Percentiles rank a stretch among this genome's conserved stretches.
Conservation (phyloP, 2,797 vertebrate genomes). For the Macroramphosus scolopax region DNA sequence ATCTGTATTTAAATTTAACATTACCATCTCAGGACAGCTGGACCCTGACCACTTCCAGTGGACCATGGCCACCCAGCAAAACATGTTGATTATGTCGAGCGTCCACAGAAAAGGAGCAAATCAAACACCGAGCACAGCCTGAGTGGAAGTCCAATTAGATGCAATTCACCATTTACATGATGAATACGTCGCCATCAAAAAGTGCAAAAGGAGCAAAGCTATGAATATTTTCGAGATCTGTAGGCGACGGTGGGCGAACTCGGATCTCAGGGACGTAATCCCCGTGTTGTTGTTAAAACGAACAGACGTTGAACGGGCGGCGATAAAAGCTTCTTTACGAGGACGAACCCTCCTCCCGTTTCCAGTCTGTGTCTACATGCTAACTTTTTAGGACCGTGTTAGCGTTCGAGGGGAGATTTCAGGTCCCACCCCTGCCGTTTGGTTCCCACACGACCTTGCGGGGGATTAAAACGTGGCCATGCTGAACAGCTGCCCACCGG, state of each 20-base stretch:
- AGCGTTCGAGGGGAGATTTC: conserved; percentile 42
- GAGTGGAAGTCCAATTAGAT: conserved; percentile 13
- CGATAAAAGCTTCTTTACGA: conserved; percentile 44
- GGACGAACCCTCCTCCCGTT: conserved; percentile 59
- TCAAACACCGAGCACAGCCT: conserved; percentile 13
- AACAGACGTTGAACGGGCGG: conserved; percentile 45
- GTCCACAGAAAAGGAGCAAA: conserved; percentile 27
- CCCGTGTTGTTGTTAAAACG: conserved; percentile 32
- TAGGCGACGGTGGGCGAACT: conserved; percentile 20
- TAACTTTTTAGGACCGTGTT: conserved; percentile 57
- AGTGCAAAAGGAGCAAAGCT: too few species aligned
- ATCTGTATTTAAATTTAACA: conserved; percentile 77
- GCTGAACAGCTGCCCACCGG: conserved; percentile 58
- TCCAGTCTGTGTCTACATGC: conserved; percentile 53
- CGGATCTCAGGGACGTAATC: conserved; percentile 27
- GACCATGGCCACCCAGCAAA: conserved; percentile 55
- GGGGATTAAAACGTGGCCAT: conserved; percentile 47
- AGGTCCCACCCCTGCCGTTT: conserved; percentile 63
- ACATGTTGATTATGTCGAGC: conserved; percentile 65
- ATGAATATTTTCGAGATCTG: too few species aligned
- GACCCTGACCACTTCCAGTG: conserved; percentile 56
- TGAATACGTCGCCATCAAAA: too few species aligned
- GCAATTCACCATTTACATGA: not conserved
- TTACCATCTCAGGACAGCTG: conserved; percentile 67
- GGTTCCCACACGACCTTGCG: conserved; percentile 65